phyloP scores from a whole-genome alignment of 2,113 vertebrate species.

The Serinus canaria region DNA sequence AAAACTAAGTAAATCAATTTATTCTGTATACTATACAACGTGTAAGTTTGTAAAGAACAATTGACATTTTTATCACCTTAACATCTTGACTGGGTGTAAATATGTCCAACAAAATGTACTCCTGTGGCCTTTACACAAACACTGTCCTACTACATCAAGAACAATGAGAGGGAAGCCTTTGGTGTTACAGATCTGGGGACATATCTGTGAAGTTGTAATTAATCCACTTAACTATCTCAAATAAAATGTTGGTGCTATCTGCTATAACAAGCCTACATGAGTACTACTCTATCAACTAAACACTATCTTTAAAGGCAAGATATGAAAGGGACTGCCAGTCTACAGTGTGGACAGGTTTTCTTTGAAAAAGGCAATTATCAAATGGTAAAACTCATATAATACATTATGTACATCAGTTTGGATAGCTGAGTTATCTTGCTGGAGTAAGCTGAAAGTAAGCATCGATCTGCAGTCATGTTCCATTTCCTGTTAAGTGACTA shows the following conservation, averaged over 20 bases:
- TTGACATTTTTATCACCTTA: constrained; percentile 69
- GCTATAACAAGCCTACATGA: constrained; percentile 55
- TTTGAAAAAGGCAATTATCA: constrained; percentile 74
- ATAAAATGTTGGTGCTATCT: constrained; percentile 29
- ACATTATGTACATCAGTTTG: constrained; percentile 70
- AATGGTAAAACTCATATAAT: constrained; percentile 74
- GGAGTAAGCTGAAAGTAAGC: constrained; percentile 55
- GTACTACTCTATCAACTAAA: constrained; percentile 55
- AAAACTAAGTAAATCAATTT: constrained; percentile 78
- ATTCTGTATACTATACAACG: constrained; percentile 77
- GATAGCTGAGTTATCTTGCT: constrained; percentile 64
- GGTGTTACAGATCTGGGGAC: constrained; percentile 60
- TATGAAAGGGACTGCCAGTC: constrained; percentile 59
- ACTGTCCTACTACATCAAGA: constrained; percentile 63
- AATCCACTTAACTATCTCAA: constrained; percentile 45
- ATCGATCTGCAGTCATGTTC: constrained; percentile 20
- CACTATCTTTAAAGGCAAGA: constrained; percentile 47
- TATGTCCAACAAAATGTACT: constrained; percentile 69
- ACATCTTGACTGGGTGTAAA: constrained; percentile 62
- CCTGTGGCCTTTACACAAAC: constrained; percentile 64
- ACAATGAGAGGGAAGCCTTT: constrained; percentile 60
- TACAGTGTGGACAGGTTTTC: constrained; percentile 58
- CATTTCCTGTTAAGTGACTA: constrained; percentile 44
- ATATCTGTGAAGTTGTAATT: constrained; percentile 30
- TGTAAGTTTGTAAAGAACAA: constrained; percentile 70